A percentile compares a stretch with the other conserved stretches of the same genome.
phyloP scores from a whole-genome alignment of 2,888 invertebrate genomes.

The Opisthograptis luteolata region DNA sequence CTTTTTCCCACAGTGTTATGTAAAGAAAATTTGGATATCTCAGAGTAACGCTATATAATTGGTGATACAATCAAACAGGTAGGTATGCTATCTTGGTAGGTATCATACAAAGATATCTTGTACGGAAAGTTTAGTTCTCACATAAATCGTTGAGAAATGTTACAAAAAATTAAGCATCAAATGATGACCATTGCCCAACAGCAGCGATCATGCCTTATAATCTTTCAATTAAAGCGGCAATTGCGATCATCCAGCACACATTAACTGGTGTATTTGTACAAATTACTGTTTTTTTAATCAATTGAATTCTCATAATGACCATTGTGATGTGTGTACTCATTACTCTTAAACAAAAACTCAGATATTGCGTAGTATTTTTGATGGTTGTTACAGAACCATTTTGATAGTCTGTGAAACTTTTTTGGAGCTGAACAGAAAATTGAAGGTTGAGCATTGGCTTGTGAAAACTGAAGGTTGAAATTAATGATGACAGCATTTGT shows the following conservation, averaged over 20 bases:
- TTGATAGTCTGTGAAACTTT: no score
- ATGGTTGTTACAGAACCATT: no score
- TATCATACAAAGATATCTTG: not conserved
- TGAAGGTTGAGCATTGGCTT: no score
- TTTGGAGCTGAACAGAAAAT: no score
- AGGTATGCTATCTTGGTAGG: no score
- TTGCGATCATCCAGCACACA: constrained; percentile 20
- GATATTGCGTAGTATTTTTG: constrained; percentile 1
- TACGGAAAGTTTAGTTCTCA: constrained; percentile 13
- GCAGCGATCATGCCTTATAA: constrained; percentile 13
- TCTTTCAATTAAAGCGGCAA: constrained; percentile 34
- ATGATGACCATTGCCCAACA: constrained; percentile 15
- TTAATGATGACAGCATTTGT: no score
- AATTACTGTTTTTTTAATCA: constrained; percentile 32
- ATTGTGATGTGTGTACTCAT: constrained; percentile 11
- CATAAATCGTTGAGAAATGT: not conserved
- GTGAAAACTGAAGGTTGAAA: no score
- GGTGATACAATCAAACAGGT: no score
- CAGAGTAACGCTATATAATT: no score
- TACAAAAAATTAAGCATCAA: constrained; percentile 20
- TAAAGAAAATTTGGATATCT: no score
- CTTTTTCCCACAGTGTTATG: no score
- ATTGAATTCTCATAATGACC: constrained; percentile 25
- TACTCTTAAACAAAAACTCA: not conserved
- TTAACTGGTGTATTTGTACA: constrained; percentile 11